Base-by-base conservation (phyloP, 1,140 invertebrate genomes). In the Zaprionus nigranus region DNA sequence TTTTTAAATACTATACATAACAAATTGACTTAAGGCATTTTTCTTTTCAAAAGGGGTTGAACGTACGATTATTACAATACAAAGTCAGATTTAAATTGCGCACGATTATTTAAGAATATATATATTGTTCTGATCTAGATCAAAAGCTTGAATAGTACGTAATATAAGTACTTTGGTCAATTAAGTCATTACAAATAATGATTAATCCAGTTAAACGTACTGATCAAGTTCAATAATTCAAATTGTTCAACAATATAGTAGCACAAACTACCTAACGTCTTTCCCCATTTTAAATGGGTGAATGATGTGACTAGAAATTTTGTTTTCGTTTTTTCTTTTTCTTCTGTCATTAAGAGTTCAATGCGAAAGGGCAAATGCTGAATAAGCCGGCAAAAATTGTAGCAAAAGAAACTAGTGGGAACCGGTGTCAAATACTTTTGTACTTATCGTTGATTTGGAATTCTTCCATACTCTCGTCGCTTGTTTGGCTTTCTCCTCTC, bases 301-400 rank as follows among this genome's bases (percentile, higher is more conserved):
- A n/a, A 46, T 46, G 40, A 46, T 46, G 6, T 46, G 40, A 46
- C 40, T 11, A 46, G 40, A 46, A 17, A 46, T 46, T 46, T 46
- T 9, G n/a, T 46, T 46, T 46, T 7, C 6, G n/a, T 17, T 43
- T 43, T 43, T 7, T 2, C 9, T 46, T 46, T 46, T 49, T 20
- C 3, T 49, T 24, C 46, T 12, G 46, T 51, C 20, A 12, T n/a
- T 17, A 46, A 46, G 40, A 46, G 40, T 46, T 46, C 40, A 46
- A 46, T 46, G 40, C 40, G 40, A 51, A 51, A 24, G 46, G 46
- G 17, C 46, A 51, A 51, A 51, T 51, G 46, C 12, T 51, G 46
- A 49, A 49, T 5, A 49, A 49, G 40, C 46, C 46, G 20, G 46
- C 46, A 51, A 51, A 51, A 38, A 46, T 9, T 17, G 2, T 17